Evolutionary conservation across 53 echinoderm and acorn worm species (phyloP), one percentile per base, ranked within the genome.

Genomic region (Holothuria leucospilota): DNA sequence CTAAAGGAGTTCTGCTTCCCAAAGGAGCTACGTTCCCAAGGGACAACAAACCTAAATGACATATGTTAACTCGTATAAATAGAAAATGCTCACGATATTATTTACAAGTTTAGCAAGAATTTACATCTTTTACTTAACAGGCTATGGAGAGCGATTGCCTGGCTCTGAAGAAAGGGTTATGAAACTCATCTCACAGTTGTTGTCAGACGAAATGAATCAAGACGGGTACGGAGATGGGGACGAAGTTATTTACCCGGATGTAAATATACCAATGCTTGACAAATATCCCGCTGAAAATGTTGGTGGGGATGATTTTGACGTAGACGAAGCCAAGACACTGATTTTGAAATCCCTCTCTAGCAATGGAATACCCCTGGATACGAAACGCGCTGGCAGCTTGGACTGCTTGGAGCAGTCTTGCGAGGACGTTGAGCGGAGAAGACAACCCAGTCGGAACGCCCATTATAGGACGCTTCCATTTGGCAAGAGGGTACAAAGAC

Each of bases 201-300:
- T 75, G 52, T n/a, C 75, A 49, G 75, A 75, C 39, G 75, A 75
- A 40, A 75, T 25, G 24, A 25, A 67, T 28, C 28, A 21, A 67
- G 30, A 27, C 13, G 80, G 80, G 59, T 42, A 67, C 67, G 67
- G 24, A 23, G 30, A 12, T 26, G 80, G 60, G 20, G 80, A 59
- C 39, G 52, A 78, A 59, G 80, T 18, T 8, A 27, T 21, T 15
- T 27, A 75, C 27, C 51, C 15, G 24, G 62, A 59, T 28, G 29
- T 80, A 59, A 80, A 80, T 80, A 80, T 80, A 80, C 80, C 80
- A 80, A 60, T 59, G 60, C 80, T 80, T 38, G 62, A 80, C 29
- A 59, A 20, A 24, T 56, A 49, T 29, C 78, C 58, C 14, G 34
- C 59, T 49, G 41, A 72, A 27, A 56, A 24, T 28, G 28, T 13